A percentile compares a stretch with the other conserved stretches of the same genome.
Conservation (phyloP, 2,113 vertebrate species). For the Fregetta grallaria region DNA sequence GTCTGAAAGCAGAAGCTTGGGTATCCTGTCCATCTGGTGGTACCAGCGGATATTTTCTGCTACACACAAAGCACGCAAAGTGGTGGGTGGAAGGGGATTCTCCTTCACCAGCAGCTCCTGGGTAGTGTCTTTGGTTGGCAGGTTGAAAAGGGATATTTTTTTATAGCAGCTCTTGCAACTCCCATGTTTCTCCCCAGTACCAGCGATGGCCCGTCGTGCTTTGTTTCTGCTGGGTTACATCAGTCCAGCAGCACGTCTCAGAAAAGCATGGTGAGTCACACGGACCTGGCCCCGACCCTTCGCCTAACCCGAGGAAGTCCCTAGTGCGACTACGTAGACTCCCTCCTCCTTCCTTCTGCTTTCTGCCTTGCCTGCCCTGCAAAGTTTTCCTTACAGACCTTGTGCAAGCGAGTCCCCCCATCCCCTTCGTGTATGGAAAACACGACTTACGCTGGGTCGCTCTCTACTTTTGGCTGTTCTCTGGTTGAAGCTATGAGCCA, state of each 20-base stretch:
- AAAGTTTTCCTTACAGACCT: not conserved
- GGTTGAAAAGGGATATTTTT: not conserved
- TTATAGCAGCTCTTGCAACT: not conserved
- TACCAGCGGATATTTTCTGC: not conserved
- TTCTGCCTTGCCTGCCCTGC: not conserved
- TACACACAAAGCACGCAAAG: not conserved
- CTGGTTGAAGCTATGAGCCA: not conserved
- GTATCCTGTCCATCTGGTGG: constrained; percentile 27
- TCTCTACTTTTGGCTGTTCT: not conserved
- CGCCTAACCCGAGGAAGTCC: not conserved
- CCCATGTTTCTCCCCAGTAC: fast-evolving
- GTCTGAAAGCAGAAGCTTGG: not conserved
- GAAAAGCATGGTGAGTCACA: not conserved
- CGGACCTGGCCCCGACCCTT: not conserved
- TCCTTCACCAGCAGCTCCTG: not conserved
- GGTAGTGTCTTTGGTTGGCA: not conserved
- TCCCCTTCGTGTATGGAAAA: not conserved
- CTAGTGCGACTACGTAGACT: not conserved
- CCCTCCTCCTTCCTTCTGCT: not conserved
- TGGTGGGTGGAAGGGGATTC: constrained; percentile 16
- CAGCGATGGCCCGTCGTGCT: fast-evolving
- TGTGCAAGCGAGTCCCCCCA: not conserved
- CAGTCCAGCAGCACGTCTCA: not conserved
- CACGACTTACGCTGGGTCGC: not conserved
- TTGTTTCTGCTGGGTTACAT: not conserved